Conservation (phyloP, 2,113 vertebrate species). For the Motacilla tschutschensis region DNA sequence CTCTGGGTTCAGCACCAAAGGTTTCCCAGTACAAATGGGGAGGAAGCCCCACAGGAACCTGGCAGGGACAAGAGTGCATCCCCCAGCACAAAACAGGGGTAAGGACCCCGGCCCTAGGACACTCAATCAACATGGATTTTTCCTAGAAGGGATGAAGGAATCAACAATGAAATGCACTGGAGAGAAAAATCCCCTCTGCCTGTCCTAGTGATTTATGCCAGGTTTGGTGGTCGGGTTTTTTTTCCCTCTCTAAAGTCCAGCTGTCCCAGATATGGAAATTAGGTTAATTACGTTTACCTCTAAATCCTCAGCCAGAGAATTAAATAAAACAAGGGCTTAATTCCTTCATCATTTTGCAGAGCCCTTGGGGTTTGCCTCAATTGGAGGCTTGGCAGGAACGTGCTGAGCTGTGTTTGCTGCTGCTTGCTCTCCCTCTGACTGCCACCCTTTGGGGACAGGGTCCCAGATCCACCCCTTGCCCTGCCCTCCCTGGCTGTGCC, state of each 20-base stretch:
- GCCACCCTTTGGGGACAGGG: not conserved
- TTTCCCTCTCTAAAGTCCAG: constrained; percentile 19
- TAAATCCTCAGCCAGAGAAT: constrained; percentile 64
- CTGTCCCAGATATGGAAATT: constrained; percentile 69
- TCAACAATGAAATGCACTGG: not conserved
- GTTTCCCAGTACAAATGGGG: not conserved
- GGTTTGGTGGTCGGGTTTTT: not conserved
- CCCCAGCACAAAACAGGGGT: not conserved
- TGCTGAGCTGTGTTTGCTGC: not conserved
- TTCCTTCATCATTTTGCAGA: constrained; percentile 54
- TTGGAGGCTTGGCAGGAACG: constrained; percentile 34
- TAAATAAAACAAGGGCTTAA: constrained; percentile 68
- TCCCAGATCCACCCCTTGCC: not conserved
- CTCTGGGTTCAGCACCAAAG: accelerated
- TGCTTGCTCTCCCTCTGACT: not conserved
- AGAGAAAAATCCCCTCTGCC: constrained; percentile 21
- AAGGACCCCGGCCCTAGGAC: not conserved
- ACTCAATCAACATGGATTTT: not conserved
- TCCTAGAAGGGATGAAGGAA: not conserved
- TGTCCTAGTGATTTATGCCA: constrained; percentile 10
- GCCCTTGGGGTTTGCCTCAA: constrained; percentile 50
- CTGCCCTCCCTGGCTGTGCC: not conserved
- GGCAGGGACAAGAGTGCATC: not conserved
- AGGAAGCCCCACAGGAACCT: accelerated
- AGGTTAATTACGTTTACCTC: constrained; percentile 68